Percentiles rank a stretch among this genome's conserved stretches.
These are phyloP conservation scores for Rhinopithecus roxellana DNA, from an alignment of 2,113 vertebrate species.

Conservation along the genomic window DNA sequence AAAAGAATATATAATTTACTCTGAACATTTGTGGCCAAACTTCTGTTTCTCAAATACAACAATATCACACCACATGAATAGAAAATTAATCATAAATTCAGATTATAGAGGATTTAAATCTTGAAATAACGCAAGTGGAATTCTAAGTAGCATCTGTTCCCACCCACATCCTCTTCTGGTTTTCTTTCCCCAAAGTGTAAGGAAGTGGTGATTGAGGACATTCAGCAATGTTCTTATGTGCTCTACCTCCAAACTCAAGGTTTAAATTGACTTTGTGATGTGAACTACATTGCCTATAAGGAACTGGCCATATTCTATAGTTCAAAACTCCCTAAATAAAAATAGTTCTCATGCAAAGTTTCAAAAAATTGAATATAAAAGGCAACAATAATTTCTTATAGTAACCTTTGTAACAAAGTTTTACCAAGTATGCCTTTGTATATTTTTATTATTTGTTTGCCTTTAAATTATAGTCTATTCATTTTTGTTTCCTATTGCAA, in stretches of 20 bases:
- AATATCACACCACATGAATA: slow-evolving; percentile 64
- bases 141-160: slow-evolving; percentile 75
- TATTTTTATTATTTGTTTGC: slow-evolving; percentile 44
- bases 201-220: slow-evolving; percentile 50
- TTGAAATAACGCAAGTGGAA: slow-evolving; percentile 73
- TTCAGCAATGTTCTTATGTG: not conserved
- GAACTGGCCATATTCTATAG: not conserved
- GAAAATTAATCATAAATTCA: slow-evolving; percentile 76
- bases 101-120: slow-evolving; percentile 64
- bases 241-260: not conserved
- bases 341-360: not conserved
- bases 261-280: not conserved
- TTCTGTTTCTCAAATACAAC: slow-evolving; percentile 59
- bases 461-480: not conserved
- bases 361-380: slow-evolving; percentile 4
- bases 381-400: slow-evolving; percentile 3
- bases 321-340: not conserved
- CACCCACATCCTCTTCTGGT: slow-evolving; percentile 67
- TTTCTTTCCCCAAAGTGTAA: slow-evolving; percentile 34
- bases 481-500: slow-evolving; percentile 22
- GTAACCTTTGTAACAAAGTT: not conserved
- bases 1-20: slow-evolving; percentile 51
- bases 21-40: slow-evolving; percentile 62
- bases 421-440: not conserved
- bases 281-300: not conserved